Conservation (phyloP, 2,113 vertebrate species). For the Centropus bengalensis region DNA sequence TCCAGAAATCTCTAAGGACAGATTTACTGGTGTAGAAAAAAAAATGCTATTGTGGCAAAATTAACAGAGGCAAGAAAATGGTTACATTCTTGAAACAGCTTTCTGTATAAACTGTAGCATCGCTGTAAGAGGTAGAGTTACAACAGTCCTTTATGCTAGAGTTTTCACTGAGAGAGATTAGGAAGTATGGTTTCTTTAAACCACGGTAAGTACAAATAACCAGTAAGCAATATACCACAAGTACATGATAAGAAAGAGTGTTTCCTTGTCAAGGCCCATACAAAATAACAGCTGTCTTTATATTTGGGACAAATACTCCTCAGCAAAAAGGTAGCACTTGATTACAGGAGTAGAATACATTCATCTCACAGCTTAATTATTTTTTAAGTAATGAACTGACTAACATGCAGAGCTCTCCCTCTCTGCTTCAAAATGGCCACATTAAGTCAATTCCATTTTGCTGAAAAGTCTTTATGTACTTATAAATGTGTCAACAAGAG, state of each 20-base stretch:
- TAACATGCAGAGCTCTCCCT: conserved; percentile 20
- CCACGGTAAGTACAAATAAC: neutral
- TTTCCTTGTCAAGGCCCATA: neutral
- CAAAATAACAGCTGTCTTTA: neutral
- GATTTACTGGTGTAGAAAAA: neutral
- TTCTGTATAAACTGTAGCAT: neutral
- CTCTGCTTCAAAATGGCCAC: conserved; percentile 46
- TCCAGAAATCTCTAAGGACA: neutral
- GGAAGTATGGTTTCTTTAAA: neutral
- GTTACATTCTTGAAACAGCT: neutral
- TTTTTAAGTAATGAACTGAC: conserved; percentile 49
- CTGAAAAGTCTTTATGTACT: conserved; percentile 42
- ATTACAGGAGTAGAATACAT: conserved; percentile 10
- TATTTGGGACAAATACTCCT: neutral
- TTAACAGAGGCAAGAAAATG: neutral
- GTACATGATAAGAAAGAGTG: neutral
- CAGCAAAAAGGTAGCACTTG: neutral
- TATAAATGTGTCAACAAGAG: conserved; percentile 43
- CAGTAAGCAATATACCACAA: neutral
- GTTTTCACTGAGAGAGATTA: neutral
- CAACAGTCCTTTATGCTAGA: neutral
- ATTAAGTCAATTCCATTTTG: conserved; percentile 51
- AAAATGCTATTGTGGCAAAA: neutral
- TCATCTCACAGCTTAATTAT: conserved; percentile 60
- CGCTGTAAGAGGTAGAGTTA: neutral